These are phyloP conservation scores for Erythrolamprus reginae DNA, from an alignment of 2,113 vertebrate species.

Conservation along the genomic window DNA sequence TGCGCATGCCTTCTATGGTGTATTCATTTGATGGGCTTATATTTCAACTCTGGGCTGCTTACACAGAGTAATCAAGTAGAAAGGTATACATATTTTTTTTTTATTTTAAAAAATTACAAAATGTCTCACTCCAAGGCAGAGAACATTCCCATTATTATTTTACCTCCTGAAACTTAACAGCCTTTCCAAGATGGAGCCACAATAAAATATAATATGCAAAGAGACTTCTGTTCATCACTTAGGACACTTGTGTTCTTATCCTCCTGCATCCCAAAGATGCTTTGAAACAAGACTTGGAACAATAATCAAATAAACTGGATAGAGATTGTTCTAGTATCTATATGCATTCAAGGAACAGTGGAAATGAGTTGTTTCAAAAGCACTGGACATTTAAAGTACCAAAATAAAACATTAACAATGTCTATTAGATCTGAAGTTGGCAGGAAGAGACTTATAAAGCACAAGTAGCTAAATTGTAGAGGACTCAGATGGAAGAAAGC, in stretches of 20 bases:
- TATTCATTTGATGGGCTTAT: background rate
- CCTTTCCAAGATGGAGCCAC: background rate
- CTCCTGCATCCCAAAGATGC: background rate
- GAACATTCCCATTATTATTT: background rate
- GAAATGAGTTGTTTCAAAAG: background rate
- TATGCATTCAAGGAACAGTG: background rate
- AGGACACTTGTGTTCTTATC: background rate
- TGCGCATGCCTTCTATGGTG: background rate
- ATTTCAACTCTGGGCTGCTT: background rate
- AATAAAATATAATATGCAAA: background rate
- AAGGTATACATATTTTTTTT: background rate
- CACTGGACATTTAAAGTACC: fast-evolving
- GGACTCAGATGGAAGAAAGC: background rate
- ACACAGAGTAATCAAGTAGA: background rate
- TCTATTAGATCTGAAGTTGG: background rate
- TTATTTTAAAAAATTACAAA: background rate
- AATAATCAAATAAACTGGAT: background rate
- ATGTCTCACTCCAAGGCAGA: background rate
- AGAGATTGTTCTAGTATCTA: background rate
- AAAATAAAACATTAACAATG: background rate
- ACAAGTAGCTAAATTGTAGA: background rate
- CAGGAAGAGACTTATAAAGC: background rate
- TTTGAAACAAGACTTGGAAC: background rate
- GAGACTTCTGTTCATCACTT: background rate
- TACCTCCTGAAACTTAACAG: background rate